These are phyloP conservation scores for Meleagris gallopavo DNA, from an alignment of 2,113 vertebrate genomes.

Conservation along the genomic window DNA sequence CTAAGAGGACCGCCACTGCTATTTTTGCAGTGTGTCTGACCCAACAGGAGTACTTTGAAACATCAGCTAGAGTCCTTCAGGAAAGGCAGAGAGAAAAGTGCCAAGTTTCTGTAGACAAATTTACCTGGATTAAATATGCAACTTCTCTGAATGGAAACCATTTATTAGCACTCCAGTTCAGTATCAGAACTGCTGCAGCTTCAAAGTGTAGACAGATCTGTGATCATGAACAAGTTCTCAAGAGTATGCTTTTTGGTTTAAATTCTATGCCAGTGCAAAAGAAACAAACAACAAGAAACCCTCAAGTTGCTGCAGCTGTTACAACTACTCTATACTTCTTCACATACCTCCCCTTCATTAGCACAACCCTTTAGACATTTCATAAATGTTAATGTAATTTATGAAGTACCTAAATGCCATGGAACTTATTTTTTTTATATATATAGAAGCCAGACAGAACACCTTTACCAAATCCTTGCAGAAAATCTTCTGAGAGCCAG, in stretches of 20 bases:
- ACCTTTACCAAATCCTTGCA: background rate
- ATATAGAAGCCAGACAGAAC: background rate
- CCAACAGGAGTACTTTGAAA: background rate
- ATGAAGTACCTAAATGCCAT: background rate
- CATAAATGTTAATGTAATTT: slow-evolving; percentile 26
- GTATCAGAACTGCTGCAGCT: background rate
- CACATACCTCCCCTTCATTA: background rate
- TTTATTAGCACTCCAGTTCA: background rate
- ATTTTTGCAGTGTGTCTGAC: background rate
- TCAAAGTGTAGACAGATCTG: background rate
- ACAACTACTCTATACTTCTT: background rate
- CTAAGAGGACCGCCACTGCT: background rate
- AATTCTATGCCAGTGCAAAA: background rate
- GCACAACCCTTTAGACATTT: background rate
- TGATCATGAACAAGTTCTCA: background rate
- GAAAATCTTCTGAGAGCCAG: background rate
- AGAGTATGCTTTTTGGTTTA: background rate
- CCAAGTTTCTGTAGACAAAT: background rate
- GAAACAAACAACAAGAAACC: background rate
- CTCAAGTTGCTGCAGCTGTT: background rate
- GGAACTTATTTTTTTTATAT: background rate
- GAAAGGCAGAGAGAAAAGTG: background rate
- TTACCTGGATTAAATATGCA: background rate
- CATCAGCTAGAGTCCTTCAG: background rate
- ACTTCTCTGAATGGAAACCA: background rate